A percentile compares a stretch with the other conserved stretches of the same genome.
phyloP scores from a whole-genome alignment of 2,113 vertebrate species.

The Muscicapa adusta region DNA sequence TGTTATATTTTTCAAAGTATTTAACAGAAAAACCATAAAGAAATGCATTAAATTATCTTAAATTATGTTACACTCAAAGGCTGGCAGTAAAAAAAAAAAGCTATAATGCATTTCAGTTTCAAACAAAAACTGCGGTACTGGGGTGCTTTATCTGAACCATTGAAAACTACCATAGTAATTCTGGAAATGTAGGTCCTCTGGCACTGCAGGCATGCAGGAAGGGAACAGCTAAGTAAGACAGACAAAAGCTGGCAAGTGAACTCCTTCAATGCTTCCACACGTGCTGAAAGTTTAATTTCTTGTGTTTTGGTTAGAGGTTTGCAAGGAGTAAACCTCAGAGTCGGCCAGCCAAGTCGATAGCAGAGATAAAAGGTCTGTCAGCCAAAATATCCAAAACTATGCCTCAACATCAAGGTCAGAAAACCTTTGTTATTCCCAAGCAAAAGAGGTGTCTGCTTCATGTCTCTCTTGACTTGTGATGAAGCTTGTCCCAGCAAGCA shows the following conservation, averaged over 20 bases:
- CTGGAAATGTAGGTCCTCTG: background rate
- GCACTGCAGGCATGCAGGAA: background rate
- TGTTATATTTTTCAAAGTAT: background rate
- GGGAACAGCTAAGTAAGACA: background rate
- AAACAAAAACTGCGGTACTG: background rate
- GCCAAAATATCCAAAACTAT: conserved; percentile 55
- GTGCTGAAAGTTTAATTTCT: conserved; percentile 48
- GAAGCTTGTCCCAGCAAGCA: conserved; percentile 70
- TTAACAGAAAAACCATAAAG: background rate
- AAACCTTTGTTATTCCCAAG: conserved; percentile 67
- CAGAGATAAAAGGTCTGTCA: conserved; percentile 51
- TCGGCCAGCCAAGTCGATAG: conserved; percentile 66
- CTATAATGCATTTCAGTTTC: background rate
- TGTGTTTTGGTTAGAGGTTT: conserved; percentile 68
- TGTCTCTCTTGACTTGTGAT: conserved; percentile 78
- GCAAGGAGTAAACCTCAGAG: conserved; percentile 45
- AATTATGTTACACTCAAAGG: background rate
- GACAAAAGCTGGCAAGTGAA: background rate
- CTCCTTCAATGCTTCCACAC: background rate
- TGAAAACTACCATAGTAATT: background rate
- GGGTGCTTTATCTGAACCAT: too few relatives aligned
- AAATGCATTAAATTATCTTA: background rate
- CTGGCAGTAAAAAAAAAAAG: background rate
- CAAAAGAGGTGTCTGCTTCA: conserved; percentile 33
- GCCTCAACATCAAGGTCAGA: conserved; percentile 77